Evolutionary conservation across 1,140 invertebrate genomes (phyloP).

Genomic region (Pseudoatta argentina): DNA sequence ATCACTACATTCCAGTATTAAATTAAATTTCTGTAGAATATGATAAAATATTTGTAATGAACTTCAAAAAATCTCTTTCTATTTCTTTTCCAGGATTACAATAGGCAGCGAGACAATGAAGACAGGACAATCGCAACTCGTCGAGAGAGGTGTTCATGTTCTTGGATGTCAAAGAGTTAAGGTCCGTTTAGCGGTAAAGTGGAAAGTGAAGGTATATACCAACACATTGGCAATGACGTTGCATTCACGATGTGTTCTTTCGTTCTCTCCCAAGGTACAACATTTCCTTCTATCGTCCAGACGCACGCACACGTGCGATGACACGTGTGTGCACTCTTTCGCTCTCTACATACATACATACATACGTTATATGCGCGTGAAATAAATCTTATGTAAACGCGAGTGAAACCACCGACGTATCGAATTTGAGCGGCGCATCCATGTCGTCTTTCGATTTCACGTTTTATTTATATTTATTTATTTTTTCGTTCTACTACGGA

Average conservation of each 20-base stretch:
- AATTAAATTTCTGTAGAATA: too few species aligned
- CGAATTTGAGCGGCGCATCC: constrained; percentile 58
- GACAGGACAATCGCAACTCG: not conserved
- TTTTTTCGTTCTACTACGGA: constrained; percentile 3
- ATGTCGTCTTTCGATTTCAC: constrained; percentile 10
- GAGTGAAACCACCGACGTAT: constrained; percentile 68
- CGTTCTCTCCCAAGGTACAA: constrained; percentile 70
- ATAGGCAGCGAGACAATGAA: not conserved
- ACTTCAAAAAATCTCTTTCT: not conserved
- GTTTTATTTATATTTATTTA: not conserved
- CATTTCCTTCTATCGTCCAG: constrained; percentile 65
- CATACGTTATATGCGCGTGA: constrained; percentile 53
- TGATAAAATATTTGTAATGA: not conserved
- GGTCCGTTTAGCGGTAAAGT: constrained; percentile 78
- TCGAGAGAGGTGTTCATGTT: constrained; percentile 28
- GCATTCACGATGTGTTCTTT: constrained; percentile 17
- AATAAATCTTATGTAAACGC: constrained; percentile 75
- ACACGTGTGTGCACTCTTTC: not conserved
- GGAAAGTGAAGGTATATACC: constrained; percentile 84
- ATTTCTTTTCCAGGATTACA: not conserved
- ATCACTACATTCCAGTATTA: too few species aligned
- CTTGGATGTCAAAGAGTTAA: constrained; percentile 59
- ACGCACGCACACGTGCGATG: constrained; percentile 50
- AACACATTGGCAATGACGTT: constrained; percentile 80
- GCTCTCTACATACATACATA: not conserved